Conservation (phyloP, 1,140 invertebrate genomes). For the Conus ventricosus region DNA sequence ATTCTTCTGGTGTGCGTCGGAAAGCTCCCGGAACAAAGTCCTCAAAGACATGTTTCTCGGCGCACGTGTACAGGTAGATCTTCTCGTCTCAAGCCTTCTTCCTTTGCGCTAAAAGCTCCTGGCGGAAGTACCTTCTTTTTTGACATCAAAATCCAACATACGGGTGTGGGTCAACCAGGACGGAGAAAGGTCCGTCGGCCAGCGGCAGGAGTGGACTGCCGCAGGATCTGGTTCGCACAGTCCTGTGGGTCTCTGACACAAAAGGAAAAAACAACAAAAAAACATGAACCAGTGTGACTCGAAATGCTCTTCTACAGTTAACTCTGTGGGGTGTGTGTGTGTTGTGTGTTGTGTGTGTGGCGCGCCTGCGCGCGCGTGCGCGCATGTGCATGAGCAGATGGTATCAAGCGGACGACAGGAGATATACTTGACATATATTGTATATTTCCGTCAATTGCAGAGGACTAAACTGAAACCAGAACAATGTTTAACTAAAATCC, state of each 20-base stretch:
- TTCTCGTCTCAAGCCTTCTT: slow-evolving; percentile 81
- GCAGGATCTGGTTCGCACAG: slow-evolving; percentile 92
- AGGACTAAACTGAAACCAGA: too few relatives aligned
- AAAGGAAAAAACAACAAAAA: slow-evolving; percentile 23
- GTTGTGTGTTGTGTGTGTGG: too few relatives aligned
- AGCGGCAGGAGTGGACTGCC: slow-evolving; percentile 90
- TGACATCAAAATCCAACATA: slow-evolving; percentile 94
- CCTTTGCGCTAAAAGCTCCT: slow-evolving; percentile 84
- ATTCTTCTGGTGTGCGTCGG: slow-evolving; percentile 89
- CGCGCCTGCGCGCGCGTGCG: too few relatives aligned
- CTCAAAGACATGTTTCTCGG: slow-evolving; percentile 90
- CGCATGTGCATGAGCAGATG: too few relatives aligned
- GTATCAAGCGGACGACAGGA: too few relatives aligned
- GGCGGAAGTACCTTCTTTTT: slow-evolving; percentile 90
- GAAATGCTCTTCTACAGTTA: neutral
- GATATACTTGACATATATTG: too few relatives aligned
- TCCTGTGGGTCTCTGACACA: slow-evolving; percentile 87
- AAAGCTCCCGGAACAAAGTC: slow-evolving; percentile 95
- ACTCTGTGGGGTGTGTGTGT: neutral
- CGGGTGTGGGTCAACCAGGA: slow-evolving; percentile 93
- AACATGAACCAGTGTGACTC: neutral
- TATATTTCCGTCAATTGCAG: too few relatives aligned
- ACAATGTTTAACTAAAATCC: too few relatives aligned
- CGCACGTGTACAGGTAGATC: slow-evolving; percentile 93
- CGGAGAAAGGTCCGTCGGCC: slow-evolving; percentile 90